Conservation (phyloP, 2,888 invertebrate genomes). For the Muscina levida region DNA sequence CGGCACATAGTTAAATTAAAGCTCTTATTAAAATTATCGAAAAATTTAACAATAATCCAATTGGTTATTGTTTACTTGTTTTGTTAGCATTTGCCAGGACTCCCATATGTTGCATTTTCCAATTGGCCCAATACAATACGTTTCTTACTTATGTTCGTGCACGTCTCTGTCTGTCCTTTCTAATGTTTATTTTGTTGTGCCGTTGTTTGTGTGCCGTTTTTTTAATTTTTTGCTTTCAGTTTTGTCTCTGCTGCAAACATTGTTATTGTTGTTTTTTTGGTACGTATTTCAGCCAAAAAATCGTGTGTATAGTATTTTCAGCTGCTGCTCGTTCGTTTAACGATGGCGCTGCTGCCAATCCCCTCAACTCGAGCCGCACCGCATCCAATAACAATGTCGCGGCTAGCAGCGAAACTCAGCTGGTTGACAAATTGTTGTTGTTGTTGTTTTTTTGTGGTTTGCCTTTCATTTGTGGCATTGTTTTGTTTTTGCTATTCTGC, state of each 20-base stretch:
- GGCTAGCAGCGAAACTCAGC: neutral
- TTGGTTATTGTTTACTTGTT: neutral
- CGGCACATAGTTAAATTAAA: too few species aligned
- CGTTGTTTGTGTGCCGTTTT: neutral
- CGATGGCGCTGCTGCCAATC: constrained; percentile 27
- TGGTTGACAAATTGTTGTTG: neutral
- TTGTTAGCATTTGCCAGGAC: too few species aligned
- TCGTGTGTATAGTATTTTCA: constrained; percentile 25
- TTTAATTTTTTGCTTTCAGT: neutral
- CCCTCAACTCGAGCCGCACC: too few species aligned
- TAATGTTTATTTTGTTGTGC: neutral
- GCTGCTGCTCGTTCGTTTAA: neutral
- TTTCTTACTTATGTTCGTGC: neutral
- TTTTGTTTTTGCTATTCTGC: constrained; percentile 23
- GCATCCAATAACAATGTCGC: too few species aligned
- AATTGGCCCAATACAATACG: neutral
- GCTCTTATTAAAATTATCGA: too few species aligned
- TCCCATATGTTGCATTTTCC: constrained; percentile 25
- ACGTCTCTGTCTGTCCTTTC: neutral
- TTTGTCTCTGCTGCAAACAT: neutral
- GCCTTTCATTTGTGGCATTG: constrained; percentile 34
- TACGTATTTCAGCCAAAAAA: neutral
- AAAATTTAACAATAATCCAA: too few species aligned
- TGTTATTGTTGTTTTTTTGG: constrained; percentile 17
- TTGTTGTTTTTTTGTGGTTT: neutral